Evolutionary conservation across 2,888 invertebrate species (phyloP).

Genomic region (Heliconius hortense): DNA sequence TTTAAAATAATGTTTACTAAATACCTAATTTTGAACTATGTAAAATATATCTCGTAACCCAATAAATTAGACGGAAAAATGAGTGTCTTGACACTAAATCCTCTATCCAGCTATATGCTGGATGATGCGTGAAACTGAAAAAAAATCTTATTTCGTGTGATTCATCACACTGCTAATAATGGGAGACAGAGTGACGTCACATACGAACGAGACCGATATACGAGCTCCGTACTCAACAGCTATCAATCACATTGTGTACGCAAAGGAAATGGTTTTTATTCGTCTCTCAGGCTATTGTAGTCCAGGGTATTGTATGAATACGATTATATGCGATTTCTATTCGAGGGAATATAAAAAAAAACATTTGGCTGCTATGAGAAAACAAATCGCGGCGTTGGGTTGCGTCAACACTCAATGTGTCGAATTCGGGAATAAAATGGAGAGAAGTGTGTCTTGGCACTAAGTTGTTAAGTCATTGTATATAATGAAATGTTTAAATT

Average conservation of each 20-base stretch:
- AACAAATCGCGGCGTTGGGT: no score
- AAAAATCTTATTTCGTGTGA: not conserved
- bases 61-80: not conserved
- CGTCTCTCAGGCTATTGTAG: not conserved
- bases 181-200: not conserved
- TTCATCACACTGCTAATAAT: not conserved
- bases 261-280: slow-evolving; percentile 13
- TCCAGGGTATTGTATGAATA: not conserved
- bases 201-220: not conserved
- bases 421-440: not conserved
- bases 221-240: not conserved
- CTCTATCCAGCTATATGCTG: not conserved
- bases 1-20: no score
- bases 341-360: no score
- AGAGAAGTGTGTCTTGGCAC: not conserved
- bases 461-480: not conserved
- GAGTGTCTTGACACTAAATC: not conserved
- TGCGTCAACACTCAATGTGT: not conserved
- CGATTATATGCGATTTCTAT: no score
- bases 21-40: no score
- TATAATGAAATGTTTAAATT: not conserved
- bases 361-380: no score
- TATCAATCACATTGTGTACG: slow-evolving; percentile 13
- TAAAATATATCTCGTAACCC: no score
- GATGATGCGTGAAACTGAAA: not conserved